These are phyloP conservation scores for Montipora capitata DNA, from an alignment of 92 coral and sea anemone species.

Conservation along the genomic window DNA sequence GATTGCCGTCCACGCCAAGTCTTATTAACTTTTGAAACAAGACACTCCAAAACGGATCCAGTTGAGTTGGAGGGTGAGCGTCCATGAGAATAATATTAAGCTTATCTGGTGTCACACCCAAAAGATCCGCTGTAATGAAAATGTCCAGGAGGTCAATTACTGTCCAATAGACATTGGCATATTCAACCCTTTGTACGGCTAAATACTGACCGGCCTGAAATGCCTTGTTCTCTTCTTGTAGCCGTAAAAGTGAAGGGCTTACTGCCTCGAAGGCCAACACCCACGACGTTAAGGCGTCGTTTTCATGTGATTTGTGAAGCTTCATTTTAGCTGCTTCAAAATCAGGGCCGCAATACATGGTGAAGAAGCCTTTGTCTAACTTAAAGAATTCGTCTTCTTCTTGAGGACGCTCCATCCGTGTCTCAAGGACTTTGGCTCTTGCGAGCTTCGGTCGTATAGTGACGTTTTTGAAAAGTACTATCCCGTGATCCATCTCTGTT, in stretches of 20 bases:
- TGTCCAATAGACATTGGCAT: slow-evolving; percentile 57
- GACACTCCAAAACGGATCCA: slow-evolving; percentile 43
- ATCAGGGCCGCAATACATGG: slow-evolving; percentile 32
- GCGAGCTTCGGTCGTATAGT: slow-evolving; percentile 18
- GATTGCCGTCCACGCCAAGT: not conserved
- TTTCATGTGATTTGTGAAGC: not conserved
- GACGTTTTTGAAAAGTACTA: slow-evolving; percentile 12
- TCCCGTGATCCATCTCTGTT: not conserved
- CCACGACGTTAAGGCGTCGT: not conserved
- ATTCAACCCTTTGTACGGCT: slow-evolving; percentile 40
- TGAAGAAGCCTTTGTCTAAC: slow-evolving; percentile 34
- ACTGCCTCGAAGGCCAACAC: slow-evolving; percentile 4
- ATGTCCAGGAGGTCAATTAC: slow-evolving; percentile 37
- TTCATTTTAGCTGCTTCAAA: not conserved
- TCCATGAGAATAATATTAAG: slow-evolving; percentile 31
- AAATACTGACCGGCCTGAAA: slow-evolving; percentile 27
- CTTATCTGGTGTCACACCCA: slow-evolving; percentile 26
- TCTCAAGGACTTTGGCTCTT: slow-evolving; percentile 8
- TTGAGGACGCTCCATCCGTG: not conserved
- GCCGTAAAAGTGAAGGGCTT: slow-evolving; percentile 2
- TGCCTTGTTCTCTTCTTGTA: not conserved
- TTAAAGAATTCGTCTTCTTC: slow-evolving; percentile 33
- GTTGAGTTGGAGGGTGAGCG: slow-evolving; percentile 14
- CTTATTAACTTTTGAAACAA: slow-evolving; percentile 18
- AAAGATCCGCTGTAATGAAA: slow-evolving; percentile 20